These are phyloP conservation scores for Sweltsa coloradensis DNA, from an alignment of 1,140 invertebrate genomes.

Conservation along the genomic window DNA sequence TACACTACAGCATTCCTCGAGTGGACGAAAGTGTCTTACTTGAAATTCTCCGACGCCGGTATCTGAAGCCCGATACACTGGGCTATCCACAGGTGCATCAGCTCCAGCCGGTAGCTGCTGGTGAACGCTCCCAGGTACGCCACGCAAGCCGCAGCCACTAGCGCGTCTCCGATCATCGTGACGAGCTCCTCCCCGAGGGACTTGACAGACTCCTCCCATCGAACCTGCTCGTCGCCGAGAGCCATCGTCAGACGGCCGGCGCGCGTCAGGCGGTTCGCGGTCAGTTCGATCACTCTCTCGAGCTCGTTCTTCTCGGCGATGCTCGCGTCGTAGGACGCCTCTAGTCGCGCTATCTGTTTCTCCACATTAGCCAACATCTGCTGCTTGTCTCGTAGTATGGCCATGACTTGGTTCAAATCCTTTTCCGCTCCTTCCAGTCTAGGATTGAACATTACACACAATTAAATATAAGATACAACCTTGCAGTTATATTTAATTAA, in stretches of 20 bases:
- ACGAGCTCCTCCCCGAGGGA: slow-evolving; percentile 39
- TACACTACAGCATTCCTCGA: too few relatives aligned
- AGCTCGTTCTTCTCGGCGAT: slow-evolving; percentile 43
- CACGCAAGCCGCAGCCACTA: slow-evolving; percentile 71
- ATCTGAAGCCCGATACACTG: slow-evolving; percentile 48
- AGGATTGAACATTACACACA: slow-evolving; percentile 7
- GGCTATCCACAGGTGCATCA: slow-evolving; percentile 53
- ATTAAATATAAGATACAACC: background rate
- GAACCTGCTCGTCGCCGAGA: slow-evolving; percentile 66
- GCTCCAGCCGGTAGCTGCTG: slow-evolving; percentile 50
- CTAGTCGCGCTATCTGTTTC: slow-evolving; percentile 49
- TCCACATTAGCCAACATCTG: slow-evolving; percentile 59
- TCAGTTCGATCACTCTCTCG: slow-evolving; percentile 54
- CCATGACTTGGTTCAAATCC: slow-evolving; percentile 63
- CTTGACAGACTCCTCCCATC: slow-evolving; percentile 65
- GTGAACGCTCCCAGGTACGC: slow-evolving; percentile 85
- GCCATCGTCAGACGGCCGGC: slow-evolving; percentile 73
- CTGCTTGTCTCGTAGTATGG: slow-evolving; percentile 63
- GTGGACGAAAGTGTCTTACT: slow-evolving; percentile 25
- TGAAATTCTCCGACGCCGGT: slow-evolving; percentile 51
- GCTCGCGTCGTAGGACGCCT: slow-evolving; percentile 49
- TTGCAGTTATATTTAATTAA: background rate
- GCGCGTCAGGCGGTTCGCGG: slow-evolving; percentile 58
- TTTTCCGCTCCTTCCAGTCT: slow-evolving; percentile 59
- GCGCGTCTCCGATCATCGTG: slow-evolving; percentile 65